phyloP scores from a whole-genome alignment of 2,888 invertebrate genomes.

The Tinea pellionella region DNA sequence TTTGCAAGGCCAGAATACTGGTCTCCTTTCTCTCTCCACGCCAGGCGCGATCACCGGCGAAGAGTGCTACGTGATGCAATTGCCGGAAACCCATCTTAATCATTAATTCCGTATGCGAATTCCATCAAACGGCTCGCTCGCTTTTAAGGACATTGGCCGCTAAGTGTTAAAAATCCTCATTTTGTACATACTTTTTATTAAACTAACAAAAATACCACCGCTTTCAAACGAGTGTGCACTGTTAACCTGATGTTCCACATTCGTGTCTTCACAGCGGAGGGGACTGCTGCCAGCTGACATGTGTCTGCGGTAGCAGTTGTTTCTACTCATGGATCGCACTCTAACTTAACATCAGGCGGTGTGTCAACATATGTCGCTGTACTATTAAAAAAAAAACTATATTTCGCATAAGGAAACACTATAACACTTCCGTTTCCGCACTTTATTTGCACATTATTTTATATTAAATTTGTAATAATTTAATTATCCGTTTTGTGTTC shows the following conservation, averaged over 20 bases:
- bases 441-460: neutral
- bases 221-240: no score
- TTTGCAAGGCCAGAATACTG: neutral
- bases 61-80: conserved; percentile 31
- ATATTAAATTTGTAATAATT: neutral
- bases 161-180: conserved; percentile 26
- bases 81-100: conserved; percentile 39
- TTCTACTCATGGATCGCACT: no score
- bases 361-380: no score
- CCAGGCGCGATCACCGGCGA: conserved; percentile 21
- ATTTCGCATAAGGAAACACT: neutral
- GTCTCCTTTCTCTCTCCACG: conserved; percentile 23
- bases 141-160: conserved; percentile 28
- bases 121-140: conserved; percentile 36
- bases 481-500: neutral
- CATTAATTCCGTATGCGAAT: conserved; percentile 43
- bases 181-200: conserved; percentile 15
- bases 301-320: no score
- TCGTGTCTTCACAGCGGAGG: no score
- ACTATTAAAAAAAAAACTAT: neutral
- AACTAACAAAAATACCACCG: no score
- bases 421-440: neutral
- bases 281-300: no score
- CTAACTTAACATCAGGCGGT: no score
- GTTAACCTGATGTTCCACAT: no score